Evolutionary conservation across 2,797 vertebrate species (phyloP), one percentile per base, ranked within the genome.

Genomic region (Cirrhinus mrigala): DNA sequence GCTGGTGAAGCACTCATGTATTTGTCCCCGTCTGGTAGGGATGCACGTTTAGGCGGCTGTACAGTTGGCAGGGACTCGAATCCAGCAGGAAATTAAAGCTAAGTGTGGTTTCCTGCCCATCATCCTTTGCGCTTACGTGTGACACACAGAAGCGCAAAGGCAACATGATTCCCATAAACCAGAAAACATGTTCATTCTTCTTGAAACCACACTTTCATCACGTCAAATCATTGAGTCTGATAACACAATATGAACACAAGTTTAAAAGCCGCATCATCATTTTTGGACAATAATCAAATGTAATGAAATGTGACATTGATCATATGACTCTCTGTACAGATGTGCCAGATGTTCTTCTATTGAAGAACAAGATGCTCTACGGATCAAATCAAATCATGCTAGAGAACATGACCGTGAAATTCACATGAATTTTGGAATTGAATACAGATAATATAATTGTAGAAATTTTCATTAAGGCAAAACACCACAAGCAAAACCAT

Each of bases 31-130:
- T n/a, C 64, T 62, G 2, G 64, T 68, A 37, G 29, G n/a, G 46
- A 79, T 60, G 33, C 64, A 33, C 7, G 3, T 18, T 33, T 33
- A 66, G 27, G 15, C 15, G 27, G 62, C 27, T 15, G 27, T 64
- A 29, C 27, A 64, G 48, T 69, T 68, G 79, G 85, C 79, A 56
- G 48, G 18, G 33, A 27, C 52, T 77, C 73, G 14, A n/a, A 46
- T 74, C 71, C 52, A 40, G 62, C 80, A 74, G 77, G 69, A 85
- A 66, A 85, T 85, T 66, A 85, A 80, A 74, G 52, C 60, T 74
- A 64, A 80, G 54, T 85, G 66, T 64, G 64, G 54, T 73, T 85
- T 80, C 77, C 77, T 27, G 48, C 37, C 64, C 50, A 71, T 85
- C 75, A 79, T 70, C 83, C 44, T 66, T 66, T 66, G 44, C 44